These are phyloP conservation scores for Apodemus agrarius DNA, from an alignment of 2,797 vertebrate species.

Conservation along the genomic window DNA sequence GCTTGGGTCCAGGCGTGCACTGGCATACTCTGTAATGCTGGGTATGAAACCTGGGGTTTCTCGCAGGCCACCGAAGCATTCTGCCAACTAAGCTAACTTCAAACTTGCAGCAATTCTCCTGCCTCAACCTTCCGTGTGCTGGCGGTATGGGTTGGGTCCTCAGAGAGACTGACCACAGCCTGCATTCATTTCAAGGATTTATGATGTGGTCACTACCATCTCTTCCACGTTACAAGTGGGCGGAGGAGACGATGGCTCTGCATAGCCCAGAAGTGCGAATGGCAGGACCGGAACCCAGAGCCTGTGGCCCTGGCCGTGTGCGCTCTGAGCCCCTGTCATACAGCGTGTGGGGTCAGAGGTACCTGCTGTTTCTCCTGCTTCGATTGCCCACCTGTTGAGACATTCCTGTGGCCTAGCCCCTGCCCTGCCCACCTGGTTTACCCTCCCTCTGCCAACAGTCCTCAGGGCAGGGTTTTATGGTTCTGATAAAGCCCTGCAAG, in stretches of 20 bases:
- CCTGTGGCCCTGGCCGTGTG: neutral
- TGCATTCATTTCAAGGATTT: neutral
- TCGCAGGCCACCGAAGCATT: too few species aligned
- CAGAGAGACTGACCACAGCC: neutral
- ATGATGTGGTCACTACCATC: neutral
- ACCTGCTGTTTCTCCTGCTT: too few species aligned
- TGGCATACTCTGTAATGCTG: neutral
- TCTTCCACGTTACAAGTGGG: neutral
- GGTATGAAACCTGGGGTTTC: neutral
- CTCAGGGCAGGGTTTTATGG: constrained; percentile 58
- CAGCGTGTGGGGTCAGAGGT: rapidly evolving
- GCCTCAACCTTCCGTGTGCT: neutral
- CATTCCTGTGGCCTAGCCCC: constrained; percentile 21
- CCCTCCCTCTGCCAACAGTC: constrained; percentile 70
- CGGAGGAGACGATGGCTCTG: neutral
- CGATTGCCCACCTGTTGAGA: constrained; percentile 37
- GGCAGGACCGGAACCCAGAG: neutral
- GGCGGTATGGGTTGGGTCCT: neutral
- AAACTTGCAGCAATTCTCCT: neutral
- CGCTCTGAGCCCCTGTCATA: neutral
- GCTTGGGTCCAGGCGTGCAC: neutral
- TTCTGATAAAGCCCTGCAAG: constrained; percentile 58
- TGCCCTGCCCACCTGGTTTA: constrained; percentile 5
- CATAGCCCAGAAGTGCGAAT: neutral
- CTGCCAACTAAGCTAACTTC: neutral